These are phyloP conservation scores for Leptopilina syphax DNA, from an alignment of 2,888 invertebrate genomes.

Conservation along the genomic window DNA sequence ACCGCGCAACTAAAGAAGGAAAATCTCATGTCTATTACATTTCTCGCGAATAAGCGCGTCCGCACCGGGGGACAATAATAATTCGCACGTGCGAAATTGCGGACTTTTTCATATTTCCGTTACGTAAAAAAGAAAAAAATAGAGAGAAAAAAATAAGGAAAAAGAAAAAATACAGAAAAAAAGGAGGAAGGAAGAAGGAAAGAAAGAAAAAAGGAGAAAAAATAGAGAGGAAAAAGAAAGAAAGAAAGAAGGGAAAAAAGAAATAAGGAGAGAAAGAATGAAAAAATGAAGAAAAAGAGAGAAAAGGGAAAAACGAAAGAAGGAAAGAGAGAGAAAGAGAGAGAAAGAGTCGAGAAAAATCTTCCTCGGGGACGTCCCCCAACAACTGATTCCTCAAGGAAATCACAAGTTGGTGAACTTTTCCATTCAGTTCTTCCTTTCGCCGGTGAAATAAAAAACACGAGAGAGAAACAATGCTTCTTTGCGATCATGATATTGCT, in stretches of 20 bases:
- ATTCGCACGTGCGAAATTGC: slow-evolving; percentile 39
- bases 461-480: neutral
- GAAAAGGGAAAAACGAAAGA: neutral
- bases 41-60: neutral
- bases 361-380: slow-evolving; percentile 18
- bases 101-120: neutral
- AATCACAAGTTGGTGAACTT: slow-evolving; percentile 21
- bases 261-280: too few species aligned
- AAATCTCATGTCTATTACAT: slow-evolving; percentile 33
- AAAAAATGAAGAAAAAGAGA: too few species aligned
- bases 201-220: too few species aligned
- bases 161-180: too few species aligned
- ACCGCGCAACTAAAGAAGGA: neutral
- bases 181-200: too few species aligned
- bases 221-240: too few species aligned
- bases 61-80: slow-evolving; percentile 25
- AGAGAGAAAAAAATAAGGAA: too few species aligned
- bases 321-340: neutral
- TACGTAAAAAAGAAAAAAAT: too few species aligned
- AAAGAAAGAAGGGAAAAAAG: too few species aligned
- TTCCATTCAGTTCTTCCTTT: slow-evolving; percentile 8
- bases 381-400: slow-evolving; percentile 29
- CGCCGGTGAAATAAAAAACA: neutral
- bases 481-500: neutral
- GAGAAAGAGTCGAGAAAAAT: neutral